Evolutionary conservation across 2,797 vertebrate genomes (phyloP).

Genomic region (Channallabes apus): DNA sequence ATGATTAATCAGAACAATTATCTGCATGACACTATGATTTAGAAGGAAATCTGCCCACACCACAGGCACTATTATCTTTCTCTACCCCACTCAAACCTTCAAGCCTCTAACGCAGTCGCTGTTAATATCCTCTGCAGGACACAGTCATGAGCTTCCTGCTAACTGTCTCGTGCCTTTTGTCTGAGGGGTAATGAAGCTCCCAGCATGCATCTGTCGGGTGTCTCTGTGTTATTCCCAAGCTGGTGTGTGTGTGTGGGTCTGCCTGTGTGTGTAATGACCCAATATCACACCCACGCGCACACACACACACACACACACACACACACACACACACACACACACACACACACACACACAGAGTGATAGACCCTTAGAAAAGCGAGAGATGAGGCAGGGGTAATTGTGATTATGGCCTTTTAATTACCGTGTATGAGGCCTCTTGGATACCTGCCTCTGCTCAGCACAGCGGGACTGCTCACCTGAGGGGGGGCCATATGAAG

Average conservation of each 20-base stretch:
- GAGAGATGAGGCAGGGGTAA: constrained; percentile 69
- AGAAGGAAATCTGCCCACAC: constrained; percentile 17
- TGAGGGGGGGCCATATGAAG: constrained; percentile 85
- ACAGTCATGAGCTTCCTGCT: constrained; percentile 66
- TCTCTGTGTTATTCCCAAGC: constrained; percentile 80
- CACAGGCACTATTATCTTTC: constrained; percentile 19
- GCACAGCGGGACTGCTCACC: constrained; percentile 88
- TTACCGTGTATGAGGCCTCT: constrained; percentile 89
- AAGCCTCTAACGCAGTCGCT: constrained; percentile 5
- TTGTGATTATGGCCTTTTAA: constrained; percentile 92
- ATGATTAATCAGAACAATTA: constrained; percentile 26
- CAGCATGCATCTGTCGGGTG: constrained; percentile 90
- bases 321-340: constrained; percentile 22
- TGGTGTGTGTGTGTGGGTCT: constrained; percentile 39
- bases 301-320: constrained; percentile 27
- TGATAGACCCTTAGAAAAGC: constrained; percentile 42
- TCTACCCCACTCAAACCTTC: constrained; percentile 14
- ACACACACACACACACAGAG: constrained; percentile 27
- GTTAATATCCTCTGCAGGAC: constrained; percentile 36
- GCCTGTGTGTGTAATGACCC: constrained; percentile 71
- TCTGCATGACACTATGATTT: constrained; percentile 15
- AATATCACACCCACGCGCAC: constrained; percentile 12
- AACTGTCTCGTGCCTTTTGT: constrained; percentile 88
- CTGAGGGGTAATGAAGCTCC: constrained; percentile 88
- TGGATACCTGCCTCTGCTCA: constrained; percentile 86